phyloP scores from a whole-genome alignment of 2,888 invertebrate genomes.

The Leptinotarsa tumamoca region DNA sequence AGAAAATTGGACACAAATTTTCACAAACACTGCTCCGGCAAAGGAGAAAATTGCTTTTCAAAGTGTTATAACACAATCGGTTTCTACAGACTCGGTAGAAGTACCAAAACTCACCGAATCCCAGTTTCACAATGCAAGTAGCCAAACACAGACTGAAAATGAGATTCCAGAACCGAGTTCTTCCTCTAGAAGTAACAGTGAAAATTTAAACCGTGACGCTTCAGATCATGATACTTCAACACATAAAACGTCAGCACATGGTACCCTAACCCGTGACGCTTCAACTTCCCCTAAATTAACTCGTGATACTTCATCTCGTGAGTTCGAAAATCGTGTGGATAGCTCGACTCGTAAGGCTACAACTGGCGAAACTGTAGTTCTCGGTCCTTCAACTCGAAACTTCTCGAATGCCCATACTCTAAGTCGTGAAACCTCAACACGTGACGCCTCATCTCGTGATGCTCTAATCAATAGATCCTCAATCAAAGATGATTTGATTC shows the following conservation, averaged over 20 bases:
- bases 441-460: neutral
- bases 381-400: no score
- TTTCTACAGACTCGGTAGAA: neutral
- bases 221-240: neutral
- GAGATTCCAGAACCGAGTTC: neutral
- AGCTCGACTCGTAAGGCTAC: neutral
- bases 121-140: neutral
- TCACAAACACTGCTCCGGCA: neutral
- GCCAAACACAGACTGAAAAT: constrained; percentile 1
- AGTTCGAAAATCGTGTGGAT: neutral
- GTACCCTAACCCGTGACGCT: neutral
- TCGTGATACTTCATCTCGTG: neutral
- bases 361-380: neutral
- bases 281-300: neutral
- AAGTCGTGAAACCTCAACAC: neutral
- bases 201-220: neutral
- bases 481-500: neutral
- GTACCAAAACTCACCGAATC: neutral
- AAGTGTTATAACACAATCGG: neutral
- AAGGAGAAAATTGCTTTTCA: neutral
- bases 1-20: neutral
- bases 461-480: neutral
- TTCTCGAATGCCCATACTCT: no score
- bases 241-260: neutral
- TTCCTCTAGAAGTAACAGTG: neutral